These are phyloP conservation scores for Takifugu bimaculatus DNA, from an alignment of 2,113 vertebrate species.

Conservation along the genomic window DNA sequence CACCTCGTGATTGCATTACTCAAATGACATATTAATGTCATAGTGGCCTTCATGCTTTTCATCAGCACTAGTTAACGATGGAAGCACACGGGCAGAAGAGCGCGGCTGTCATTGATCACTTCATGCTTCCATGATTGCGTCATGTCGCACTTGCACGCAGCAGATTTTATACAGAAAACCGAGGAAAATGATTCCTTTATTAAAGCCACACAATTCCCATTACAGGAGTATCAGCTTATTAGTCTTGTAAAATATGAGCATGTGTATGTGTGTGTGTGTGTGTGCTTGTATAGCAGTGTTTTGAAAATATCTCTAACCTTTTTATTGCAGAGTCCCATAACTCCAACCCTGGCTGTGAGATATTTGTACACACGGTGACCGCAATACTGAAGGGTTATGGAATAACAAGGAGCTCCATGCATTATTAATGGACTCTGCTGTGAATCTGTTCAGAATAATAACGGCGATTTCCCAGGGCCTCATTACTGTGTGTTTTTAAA, in stretches of 20 bases:
- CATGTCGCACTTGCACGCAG: slow-evolving; percentile 11
- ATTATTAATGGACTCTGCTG: slow-evolving; percentile 85
- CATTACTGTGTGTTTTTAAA: slow-evolving; percentile 81
- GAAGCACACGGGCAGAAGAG: slow-evolving; percentile 27
- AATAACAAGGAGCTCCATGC: slow-evolving; percentile 84
- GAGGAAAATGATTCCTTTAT: slow-evolving; percentile 43
- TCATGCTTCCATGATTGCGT: slow-evolving; percentile 36
- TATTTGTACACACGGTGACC: slow-evolving; percentile 92
- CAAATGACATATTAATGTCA: slow-evolving; percentile 69
- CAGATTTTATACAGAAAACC: not conserved
- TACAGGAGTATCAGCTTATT: slow-evolving; percentile 39
- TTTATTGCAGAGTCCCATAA: slow-evolving; percentile 60
- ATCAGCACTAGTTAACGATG: slow-evolving; percentile 51
- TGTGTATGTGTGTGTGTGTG: slow-evolving; percentile 36
- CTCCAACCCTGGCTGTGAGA: slow-evolving; percentile 80
- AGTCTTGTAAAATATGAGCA: slow-evolving; percentile 45
- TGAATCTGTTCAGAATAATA: slow-evolving; percentile 82
- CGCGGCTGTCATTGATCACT: slow-evolving; percentile 37
- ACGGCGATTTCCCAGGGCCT: slow-evolving; percentile 78
- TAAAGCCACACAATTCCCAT: slow-evolving; percentile 44
- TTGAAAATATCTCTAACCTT: slow-evolving; percentile 65
- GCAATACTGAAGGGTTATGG: slow-evolving; percentile 80
- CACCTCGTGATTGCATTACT: slow-evolving; percentile 64
- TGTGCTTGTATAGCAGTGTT: slow-evolving; percentile 58
- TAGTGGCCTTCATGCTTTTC: slow-evolving; percentile 51